Evolutionary conservation across 2,797 vertebrate species (phyloP), one percentile per base, ranked within the genome.

Genomic region (Artibeus jamaicensis): DNA sequence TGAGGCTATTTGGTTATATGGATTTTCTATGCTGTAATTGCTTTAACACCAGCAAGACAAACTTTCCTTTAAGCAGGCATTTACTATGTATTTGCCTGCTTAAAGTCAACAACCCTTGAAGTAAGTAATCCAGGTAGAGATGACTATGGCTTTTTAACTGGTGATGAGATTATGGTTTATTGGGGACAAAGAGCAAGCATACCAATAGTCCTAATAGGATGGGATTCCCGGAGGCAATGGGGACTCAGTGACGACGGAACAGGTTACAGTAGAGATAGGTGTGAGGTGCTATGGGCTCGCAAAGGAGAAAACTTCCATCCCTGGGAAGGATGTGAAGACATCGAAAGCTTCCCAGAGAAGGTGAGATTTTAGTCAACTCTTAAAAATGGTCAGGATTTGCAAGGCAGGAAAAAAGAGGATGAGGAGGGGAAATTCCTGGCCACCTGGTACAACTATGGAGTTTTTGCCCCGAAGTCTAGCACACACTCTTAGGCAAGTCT

Each of bases 11-110:
- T 70, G 19, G 44, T 87, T 82, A 9, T n/a, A 57, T 6, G 10
- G 68, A 59, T 94, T 91, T 95, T 89, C 93, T 91, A 77, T 90
- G 22, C 32, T 84, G 6, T 67, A 46, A 57, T 39, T 87, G 22
- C 34, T 78, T 78, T 77, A 87, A 91, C 10, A 67, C 12, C 44
- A 42, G 37, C 16, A 77, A 82, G 74, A 34, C 19, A 81, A 50
- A 90, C 10, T 84, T 92, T 76, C 9, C 39, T 90, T 82, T 86
- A 86, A 91, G 62, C 4, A 82, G 32, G 55, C 32, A 73, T 73
- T 95, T 65, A 24, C 42, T 82, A 62, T 68, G 1, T 57, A 74
- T 21, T 93, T n/a, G n/a, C n/a, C n/a, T n/a, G n/a, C n/a, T n/a
- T 89, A 34, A 68, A 81, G 34, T 59, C 59, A 91, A 42, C 9